A percentile compares a stretch with the other conserved stretches of the same genome.
phyloP scores from a whole-genome alignment of 2,797 vertebrate genomes.

The Sphenodon punctatus region DNA sequence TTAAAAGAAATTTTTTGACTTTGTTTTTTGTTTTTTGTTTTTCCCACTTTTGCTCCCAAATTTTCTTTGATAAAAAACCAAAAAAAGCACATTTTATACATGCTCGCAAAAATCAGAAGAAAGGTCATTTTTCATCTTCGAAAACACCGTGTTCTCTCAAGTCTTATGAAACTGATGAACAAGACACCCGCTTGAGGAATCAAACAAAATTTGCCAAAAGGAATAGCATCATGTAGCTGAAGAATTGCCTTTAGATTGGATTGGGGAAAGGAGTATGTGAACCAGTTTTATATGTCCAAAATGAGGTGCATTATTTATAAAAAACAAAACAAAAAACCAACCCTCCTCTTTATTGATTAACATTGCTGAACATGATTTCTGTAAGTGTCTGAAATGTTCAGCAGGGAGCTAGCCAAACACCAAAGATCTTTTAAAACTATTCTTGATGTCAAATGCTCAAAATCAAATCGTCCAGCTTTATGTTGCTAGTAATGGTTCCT shows the following conservation, averaged over 20 bases:
- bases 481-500: slow-evolving; percentile 62
- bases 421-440: slow-evolving; percentile 72
- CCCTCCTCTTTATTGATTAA: slow-evolving; percentile 52
- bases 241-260: background rate
- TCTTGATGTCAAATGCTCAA: slow-evolving; percentile 74
- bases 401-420: slow-evolving; percentile 58
- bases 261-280: slow-evolving; percentile 51
- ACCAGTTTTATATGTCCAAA: slow-evolving; percentile 28
- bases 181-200: background rate
- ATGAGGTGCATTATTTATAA: slow-evolving; percentile 62
- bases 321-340: slow-evolving; percentile 40
- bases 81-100: too few species aligned
- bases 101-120: too few species aligned
- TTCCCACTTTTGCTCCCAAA: background rate
- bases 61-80: background rate
- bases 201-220: background rate
- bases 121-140: too few species aligned
- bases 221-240: background rate
- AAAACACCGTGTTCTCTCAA: too few species aligned
- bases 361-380: slow-evolving; percentile 61
- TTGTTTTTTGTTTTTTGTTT: background rate
- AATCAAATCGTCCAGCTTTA: slow-evolving; percentile 71
- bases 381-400: slow-evolving; percentile 57
- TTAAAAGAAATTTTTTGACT: background rate
- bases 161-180: too few species aligned